phyloP scores from a whole-genome alignment of 92 coral and sea anemone species.

The Actinernus sp. region DNA sequence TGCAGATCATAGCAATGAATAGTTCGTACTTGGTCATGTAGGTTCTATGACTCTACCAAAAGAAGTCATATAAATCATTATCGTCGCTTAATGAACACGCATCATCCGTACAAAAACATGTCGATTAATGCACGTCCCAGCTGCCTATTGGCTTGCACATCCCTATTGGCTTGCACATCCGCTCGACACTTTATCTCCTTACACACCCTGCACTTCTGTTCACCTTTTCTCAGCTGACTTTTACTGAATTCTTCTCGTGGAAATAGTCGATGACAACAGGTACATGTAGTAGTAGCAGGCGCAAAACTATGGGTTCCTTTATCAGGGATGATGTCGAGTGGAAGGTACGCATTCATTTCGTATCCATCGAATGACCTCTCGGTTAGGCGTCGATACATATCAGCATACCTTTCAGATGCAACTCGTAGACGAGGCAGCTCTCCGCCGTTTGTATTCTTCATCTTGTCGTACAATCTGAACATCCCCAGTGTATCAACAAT shows the following conservation, averaged over 20 bases:
- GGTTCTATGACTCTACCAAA: no score
- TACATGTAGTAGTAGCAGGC: conserved; percentile 56
- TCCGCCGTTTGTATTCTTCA: conserved; percentile 56
- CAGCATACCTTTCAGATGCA: conserved; percentile 78
- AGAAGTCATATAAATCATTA: no score
- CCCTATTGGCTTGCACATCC: conserved; percentile 57
- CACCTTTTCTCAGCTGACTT: conserved; percentile 63
- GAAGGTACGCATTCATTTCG: conserved; percentile 75
- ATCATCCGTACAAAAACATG: no score
- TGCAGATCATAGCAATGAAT: no score
- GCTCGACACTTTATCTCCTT: conserved; percentile 71
- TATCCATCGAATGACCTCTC: conserved; percentile 61
- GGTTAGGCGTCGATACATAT: conserved; percentile 63
- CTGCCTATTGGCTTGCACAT: no score
- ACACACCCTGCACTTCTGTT: conserved; percentile 86
- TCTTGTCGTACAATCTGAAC: conserved; percentile 69
- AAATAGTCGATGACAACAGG: conserved; percentile 62
- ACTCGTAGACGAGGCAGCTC: conserved; percentile 59
- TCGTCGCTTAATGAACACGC: no score
- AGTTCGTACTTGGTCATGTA: no score
- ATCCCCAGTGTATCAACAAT: conserved; percentile 67
- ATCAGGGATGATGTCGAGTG: conserved; percentile 78
- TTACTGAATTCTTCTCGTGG: conserved; percentile 71
- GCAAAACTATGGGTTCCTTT: conserved; percentile 70
- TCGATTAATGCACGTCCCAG: no score